These are phyloP conservation scores for Campylorhamphus procurvoides DNA, from an alignment of 2,113 vertebrate species.

Conservation along the genomic window DNA sequence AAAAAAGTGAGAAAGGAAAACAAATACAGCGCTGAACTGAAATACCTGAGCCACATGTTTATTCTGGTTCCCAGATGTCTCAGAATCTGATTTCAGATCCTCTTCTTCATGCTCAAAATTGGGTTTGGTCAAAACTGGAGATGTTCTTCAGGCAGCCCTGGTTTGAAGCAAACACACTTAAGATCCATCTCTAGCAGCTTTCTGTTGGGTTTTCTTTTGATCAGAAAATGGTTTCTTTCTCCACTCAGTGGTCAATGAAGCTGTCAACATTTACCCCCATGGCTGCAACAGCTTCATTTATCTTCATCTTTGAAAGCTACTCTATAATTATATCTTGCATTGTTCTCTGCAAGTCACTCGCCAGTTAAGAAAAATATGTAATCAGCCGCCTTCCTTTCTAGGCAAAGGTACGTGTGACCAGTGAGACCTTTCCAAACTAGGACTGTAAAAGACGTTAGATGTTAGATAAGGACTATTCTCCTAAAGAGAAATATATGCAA, in stretches of 20 bases:
- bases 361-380: constrained; percentile 65
- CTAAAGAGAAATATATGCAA: constrained; percentile 59
- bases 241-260: constrained; percentile 30
- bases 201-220: constrained; percentile 1
- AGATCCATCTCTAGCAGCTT: background rate
- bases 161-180: background rate
- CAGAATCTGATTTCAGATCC: background rate
- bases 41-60: background rate
- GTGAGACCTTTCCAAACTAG: constrained; percentile 77
- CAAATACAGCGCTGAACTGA: background rate
- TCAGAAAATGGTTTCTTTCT: background rate
- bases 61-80: background rate
- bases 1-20: background rate
- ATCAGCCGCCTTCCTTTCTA: constrained; percentile 75
- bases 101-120: background rate
- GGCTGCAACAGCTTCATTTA: constrained; percentile 51
- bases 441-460: constrained; percentile 66
- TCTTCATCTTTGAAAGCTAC: constrained; percentile 65
- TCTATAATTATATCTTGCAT: constrained; percentile 75
- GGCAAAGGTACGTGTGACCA: constrained; percentile 76
- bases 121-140: background rate
- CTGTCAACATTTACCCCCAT: constrained; percentile 34
- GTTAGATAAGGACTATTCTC: constrained; percentile 76
- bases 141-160: background rate
- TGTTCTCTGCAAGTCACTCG: constrained; percentile 69